phyloP scores from a whole-genome alignment of 2,797 vertebrate species.

The Morus bassanus region DNA sequence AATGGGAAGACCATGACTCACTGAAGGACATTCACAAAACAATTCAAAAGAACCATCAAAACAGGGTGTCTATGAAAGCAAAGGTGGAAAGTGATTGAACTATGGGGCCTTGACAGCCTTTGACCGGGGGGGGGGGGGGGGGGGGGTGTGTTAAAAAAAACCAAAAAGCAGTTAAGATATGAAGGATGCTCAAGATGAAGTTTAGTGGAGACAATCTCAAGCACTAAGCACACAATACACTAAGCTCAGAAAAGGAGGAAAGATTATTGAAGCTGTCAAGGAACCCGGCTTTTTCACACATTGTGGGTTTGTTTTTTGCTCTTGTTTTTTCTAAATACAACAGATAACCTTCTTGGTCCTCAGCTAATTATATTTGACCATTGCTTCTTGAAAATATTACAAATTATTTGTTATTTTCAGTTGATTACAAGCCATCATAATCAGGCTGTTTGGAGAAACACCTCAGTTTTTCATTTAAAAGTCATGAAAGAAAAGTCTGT shows the following conservation, averaged over 20 bases:
- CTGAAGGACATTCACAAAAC: not conserved
- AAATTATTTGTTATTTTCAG: not conserved
- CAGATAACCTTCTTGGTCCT: not conserved
- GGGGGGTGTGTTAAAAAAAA: not conserved
- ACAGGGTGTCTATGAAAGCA: not conserved
- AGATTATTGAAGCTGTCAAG: not conserved
- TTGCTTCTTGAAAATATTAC: not conserved
- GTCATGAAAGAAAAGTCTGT: not conserved
- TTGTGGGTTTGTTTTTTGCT: not conserved
- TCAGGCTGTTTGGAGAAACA: not conserved
- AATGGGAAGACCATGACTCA: not conserved
- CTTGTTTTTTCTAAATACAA: not conserved
- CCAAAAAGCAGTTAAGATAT: not conserved
- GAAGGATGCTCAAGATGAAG: slow-evolving; percentile 24
- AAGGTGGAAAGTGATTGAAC: not conserved
- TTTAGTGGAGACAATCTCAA: slow-evolving; percentile 4
- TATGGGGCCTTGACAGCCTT: not conserved
- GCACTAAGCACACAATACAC: slow-evolving; percentile 16
- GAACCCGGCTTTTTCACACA: not conserved
- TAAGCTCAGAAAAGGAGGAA: slow-evolving; percentile 4
- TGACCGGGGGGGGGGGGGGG: not conserved
- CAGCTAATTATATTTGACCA: not conserved
- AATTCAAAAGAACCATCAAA: not conserved
- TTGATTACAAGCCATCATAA: not conserved
- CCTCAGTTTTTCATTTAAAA: not conserved